A percentile compares a stretch with the other conserved stretches of the same genome.
These are phyloP conservation scores for Typhlichthys eigenmanni DNA, from an alignment of 2,797 vertebrate genomes.

Conservation along the genomic window DNA sequence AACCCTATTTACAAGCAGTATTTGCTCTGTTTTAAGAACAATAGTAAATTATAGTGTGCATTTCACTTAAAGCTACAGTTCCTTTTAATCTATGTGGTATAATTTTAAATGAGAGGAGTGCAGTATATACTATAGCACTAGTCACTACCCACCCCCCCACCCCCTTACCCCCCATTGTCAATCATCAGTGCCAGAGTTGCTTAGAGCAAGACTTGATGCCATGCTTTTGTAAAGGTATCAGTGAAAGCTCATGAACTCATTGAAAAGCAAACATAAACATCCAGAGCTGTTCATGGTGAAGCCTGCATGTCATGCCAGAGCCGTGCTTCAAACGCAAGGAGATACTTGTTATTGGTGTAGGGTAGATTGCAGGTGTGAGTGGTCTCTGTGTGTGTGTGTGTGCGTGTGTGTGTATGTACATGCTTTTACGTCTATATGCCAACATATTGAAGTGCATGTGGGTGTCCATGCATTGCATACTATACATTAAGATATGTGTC, in stretches of 20 bases:
- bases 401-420: constrained; percentile 10
- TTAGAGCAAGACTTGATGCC: constrained; percentile 15
- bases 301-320: constrained; percentile 39
- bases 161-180: not conserved
- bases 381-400: constrained; percentile 18
- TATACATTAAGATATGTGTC: not conserved
- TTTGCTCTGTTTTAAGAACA: constrained; percentile 14
- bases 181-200: constrained; percentile 6
- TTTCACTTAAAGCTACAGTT: too few relatives aligned
- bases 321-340: constrained; percentile 32
- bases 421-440: not conserved
- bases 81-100: too few relatives aligned
- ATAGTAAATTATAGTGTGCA: constrained; percentile 21
- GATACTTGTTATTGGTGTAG: constrained; percentile 57
- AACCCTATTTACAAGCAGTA: constrained; percentile 1
- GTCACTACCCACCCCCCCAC: not conserved
- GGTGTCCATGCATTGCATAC: not conserved
- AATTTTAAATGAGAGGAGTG: too few relatives aligned
- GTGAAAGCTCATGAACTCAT: constrained; percentile 52
- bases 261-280: constrained; percentile 57
- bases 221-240: constrained; percentile 53
- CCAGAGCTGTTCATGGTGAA: constrained; percentile 40
- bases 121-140: too few relatives aligned
- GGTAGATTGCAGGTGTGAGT: constrained; percentile 59
- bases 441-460: not conserved